Evolutionary conservation across 2,797 vertebrate genomes (phyloP).

Genomic region (Sebastes baramenuke): DNA sequence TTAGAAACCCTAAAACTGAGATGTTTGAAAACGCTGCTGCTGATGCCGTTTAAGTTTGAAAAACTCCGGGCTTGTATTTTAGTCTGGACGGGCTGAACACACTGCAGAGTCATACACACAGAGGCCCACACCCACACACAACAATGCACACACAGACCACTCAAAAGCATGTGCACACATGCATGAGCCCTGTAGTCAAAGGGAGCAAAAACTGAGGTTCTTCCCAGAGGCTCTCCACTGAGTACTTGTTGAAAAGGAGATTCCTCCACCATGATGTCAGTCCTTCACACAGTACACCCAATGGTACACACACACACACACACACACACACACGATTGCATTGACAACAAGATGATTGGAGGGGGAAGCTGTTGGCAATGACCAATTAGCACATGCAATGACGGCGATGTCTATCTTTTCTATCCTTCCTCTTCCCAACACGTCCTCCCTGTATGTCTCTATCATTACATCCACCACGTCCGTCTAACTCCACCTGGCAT

Average conservation of each 20-base stretch:
- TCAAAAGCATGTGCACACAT: constrained; percentile 38
- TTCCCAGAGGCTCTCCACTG: constrained; percentile 26
- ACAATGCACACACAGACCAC: not conserved
- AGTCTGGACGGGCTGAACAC: not conserved
- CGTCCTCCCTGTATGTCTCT: constrained; percentile 20
- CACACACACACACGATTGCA: not conserved
- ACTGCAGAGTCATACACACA: not conserved
- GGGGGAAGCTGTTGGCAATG: not conserved
- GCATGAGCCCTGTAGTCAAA: constrained; percentile 34
- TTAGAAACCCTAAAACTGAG: too few species aligned
- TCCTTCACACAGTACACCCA: constrained; percentile 23
- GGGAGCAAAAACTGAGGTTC: constrained; percentile 38
- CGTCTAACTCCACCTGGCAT: constrained; percentile 43
- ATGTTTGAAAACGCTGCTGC: too few species aligned
- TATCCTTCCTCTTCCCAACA: constrained; percentile 26
- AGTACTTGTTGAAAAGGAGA: constrained; percentile 53
- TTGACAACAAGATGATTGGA: constrained; percentile 42
- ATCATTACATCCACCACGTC: constrained; percentile 45
- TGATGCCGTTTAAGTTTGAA: too few species aligned
- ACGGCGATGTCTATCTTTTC: constrained; percentile 14
- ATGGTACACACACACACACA: not conserved
- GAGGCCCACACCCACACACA: not conserved
- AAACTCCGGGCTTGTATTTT: too few species aligned
- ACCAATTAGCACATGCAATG: constrained; percentile 48
- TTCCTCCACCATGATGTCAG: constrained; percentile 66